These are phyloP conservation scores for Drosophila aff. DNA, from an alignment of 1,140 invertebrate genomes.

Conservation along the genomic window DNA sequence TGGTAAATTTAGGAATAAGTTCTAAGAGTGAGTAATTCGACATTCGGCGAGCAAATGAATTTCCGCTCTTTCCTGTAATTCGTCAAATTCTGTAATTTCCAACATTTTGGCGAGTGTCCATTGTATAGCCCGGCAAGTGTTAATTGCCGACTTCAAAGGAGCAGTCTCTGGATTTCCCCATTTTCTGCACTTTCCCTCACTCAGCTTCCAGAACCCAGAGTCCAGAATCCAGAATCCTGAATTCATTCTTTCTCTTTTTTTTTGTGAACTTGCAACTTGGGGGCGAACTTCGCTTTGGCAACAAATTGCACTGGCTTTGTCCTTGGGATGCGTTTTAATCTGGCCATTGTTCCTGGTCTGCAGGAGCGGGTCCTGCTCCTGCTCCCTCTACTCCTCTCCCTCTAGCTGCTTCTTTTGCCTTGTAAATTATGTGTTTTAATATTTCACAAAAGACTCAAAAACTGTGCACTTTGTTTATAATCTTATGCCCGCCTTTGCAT, in stretches of 20 bases:
- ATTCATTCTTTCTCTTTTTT: background rate
- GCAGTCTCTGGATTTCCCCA: conserved; percentile 1
- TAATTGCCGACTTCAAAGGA: conserved; percentile 18
- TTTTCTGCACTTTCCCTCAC: background rate
- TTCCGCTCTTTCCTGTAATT: background rate
- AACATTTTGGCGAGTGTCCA: conserved; percentile 4
- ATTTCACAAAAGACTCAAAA: conserved; percentile 79
- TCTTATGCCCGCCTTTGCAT: conserved; percentile 52
- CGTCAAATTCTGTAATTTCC: background rate
- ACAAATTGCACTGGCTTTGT: conserved; percentile 61
- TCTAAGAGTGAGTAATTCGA: background rate
- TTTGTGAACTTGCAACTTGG: conserved; percentile 36
- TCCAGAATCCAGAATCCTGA: background rate
- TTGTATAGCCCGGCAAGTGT: conserved; percentile 6
- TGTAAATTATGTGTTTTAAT: conserved; percentile 82
- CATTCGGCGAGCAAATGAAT: background rate
- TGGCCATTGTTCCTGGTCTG: conserved; percentile 43
- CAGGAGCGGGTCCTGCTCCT: background rate
- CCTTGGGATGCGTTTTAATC: conserved; percentile 57
- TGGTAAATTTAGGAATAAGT: too few relatives aligned
- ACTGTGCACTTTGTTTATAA: conserved; percentile 76
- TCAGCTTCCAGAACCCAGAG: background rate
- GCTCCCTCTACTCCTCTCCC: background rate
- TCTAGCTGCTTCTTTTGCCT: conserved; percentile 16
- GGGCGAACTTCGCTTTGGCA: conserved; percentile 50